Percentiles rank a stretch among this genome's conserved stretches.
These are phyloP conservation scores for Holacanthus passer DNA, from an alignment of 2,113 vertebrate species.

Conservation along the genomic window DNA sequence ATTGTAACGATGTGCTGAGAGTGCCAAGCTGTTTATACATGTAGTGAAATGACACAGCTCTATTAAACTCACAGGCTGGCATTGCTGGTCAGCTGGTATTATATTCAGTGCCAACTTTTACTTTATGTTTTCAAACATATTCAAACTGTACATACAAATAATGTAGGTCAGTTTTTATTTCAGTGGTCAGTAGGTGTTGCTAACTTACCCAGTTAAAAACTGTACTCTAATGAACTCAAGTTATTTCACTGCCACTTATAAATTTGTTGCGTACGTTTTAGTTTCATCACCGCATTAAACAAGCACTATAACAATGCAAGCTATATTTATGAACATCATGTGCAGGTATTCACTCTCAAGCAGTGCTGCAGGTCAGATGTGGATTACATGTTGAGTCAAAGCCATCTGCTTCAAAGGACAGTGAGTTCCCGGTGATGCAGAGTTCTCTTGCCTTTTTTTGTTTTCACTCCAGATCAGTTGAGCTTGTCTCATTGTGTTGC, in stretches of 20 bases:
- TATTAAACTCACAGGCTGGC: background rate
- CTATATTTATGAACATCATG: constrained; percentile 41
- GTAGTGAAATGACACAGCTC: constrained; percentile 30
- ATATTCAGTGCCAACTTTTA: constrained; percentile 26
- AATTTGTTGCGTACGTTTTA: constrained; percentile 18
- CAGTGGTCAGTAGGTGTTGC: constrained; percentile 33
- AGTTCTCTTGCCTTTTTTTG: constrained; percentile 36
- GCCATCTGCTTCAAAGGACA: background rate
- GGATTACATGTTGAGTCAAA: constrained; percentile 12
- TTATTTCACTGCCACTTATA: constrained; percentile 51
- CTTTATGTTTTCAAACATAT: background rate
- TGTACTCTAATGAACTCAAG: constrained; percentile 14
- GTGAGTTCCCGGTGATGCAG: constrained; percentile 36
- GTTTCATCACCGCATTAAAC: constrained; percentile 22
- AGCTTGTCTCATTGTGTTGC: constrained; percentile 58
- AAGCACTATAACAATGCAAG: constrained; percentile 60
- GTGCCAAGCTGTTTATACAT: constrained; percentile 36
- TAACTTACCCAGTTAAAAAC: background rate
- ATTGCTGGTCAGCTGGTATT: constrained; percentile 11
- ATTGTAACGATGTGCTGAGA: constrained; percentile 51
- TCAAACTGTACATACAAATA: constrained; percentile 20
- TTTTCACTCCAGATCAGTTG: constrained; percentile 47
- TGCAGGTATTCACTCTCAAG: constrained; percentile 19
- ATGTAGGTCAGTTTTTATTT: background rate
- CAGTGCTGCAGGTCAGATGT: constrained; percentile 50